A percentile compares a stretch with the other conserved stretches of the same genome.
Evolutionary conservation across 2,888 invertebrate species (phyloP).

Genomic region (Operophtera brumata): DNA sequence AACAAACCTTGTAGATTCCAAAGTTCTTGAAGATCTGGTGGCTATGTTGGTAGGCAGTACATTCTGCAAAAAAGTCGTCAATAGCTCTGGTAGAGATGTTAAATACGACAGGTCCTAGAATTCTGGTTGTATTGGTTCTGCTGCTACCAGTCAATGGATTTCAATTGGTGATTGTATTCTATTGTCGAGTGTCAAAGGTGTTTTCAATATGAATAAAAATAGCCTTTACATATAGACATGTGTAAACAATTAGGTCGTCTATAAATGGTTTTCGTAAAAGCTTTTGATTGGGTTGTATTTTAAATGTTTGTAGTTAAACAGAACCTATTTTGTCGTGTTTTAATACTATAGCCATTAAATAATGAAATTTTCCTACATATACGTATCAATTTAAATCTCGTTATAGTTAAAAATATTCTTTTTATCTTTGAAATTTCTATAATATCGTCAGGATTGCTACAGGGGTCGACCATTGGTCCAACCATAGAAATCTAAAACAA

Average conservation of each 20-base stretch:
- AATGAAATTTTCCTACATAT: too few species aligned
- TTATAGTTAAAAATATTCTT: too few species aligned
- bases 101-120: constrained; percentile 8
- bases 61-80: constrained; percentile 8
- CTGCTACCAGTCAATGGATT: constrained; percentile 22
- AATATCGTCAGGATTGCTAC: neutral
- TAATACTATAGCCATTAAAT: too few species aligned
- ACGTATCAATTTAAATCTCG: too few species aligned
- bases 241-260: neutral
- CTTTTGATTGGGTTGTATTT: neutral
- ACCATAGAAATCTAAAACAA: too few species aligned
- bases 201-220: neutral
- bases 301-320: neutral
- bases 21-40: constrained; percentile 17
- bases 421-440: too few species aligned
- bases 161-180: constrained; percentile 28
- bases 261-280: constrained; percentile 1
- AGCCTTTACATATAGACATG: neutral
- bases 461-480: constrained; percentile 5
- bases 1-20: neutral
- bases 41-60: neutral
- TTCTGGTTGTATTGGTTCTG: constrained; percentile 18
- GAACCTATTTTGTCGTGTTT: neutral
- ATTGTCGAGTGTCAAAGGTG: constrained; percentile 26
- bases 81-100: constrained; percentile 3